Percentiles rank a stretch among this genome's conserved stretches.
Conservation (phyloP, 2,797 vertebrate species). For the Sebastolobus altivelis region DNA sequence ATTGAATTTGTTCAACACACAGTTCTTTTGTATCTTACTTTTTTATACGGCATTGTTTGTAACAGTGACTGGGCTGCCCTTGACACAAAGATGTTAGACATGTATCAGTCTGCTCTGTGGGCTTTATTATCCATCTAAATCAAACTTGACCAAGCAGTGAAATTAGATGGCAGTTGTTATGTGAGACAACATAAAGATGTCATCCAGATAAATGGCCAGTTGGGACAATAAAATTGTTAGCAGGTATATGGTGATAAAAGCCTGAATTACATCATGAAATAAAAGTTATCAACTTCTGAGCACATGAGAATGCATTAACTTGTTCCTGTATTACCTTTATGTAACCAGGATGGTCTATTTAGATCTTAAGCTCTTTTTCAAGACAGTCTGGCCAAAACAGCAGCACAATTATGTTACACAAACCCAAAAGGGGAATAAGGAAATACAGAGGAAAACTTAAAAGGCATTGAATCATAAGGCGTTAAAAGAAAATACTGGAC, state of each 20-base stretch:
- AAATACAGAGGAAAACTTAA: background rate
- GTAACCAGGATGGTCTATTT: background rate
- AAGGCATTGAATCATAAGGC: background rate
- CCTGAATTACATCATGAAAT: constrained; percentile 8
- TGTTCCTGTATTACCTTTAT: background rate
- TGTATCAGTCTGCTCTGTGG: background rate
- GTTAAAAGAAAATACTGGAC: background rate
- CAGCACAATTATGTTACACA: background rate
- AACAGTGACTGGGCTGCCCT: background rate
- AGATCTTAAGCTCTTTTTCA: background rate
- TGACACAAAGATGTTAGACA: background rate
- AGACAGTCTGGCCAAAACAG: background rate
- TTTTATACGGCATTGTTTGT: background rate
- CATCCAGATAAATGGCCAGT: constrained; percentile 42
- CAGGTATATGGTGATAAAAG: constrained; percentile 24
- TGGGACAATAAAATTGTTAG: constrained; percentile 13
- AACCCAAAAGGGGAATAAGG: background rate
- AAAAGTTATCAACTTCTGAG: constrained; percentile 2
- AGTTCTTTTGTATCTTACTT: background rate
- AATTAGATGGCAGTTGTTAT: constrained; percentile 45
- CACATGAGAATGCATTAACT: background rate
- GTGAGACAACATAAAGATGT: constrained; percentile 56
- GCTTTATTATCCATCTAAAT: constrained; percentile 59
- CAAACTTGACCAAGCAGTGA: constrained; percentile 43
- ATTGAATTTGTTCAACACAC: background rate